Base-by-base conservation (phyloP, 2,888 invertebrate species). In the Rhopalosiphum nymphaeae region DNA sequence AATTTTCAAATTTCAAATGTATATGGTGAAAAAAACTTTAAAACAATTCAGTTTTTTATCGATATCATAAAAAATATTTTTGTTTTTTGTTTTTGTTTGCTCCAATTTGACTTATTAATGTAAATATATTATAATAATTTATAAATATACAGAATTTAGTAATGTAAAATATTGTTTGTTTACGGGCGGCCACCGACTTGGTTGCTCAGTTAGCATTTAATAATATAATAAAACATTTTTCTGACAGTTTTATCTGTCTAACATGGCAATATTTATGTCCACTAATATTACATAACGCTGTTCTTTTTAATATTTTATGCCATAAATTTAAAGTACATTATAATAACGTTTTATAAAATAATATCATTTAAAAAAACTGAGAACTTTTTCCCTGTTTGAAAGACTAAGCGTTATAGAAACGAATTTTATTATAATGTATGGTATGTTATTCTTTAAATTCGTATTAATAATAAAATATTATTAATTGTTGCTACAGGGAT, bases 171-270 rank as follows among this genome's bases (percentile, higher is more conserved):
- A 67, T 67, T 67, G 67, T 67, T 67, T 67, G n/a, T 67, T 67
- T 67, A 16, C 5, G 16, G 7, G 67, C 67, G 36, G 67, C 67
- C 16, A 67, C 67, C 16, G 36, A 67, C n/a, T 67, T 26, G 16
- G 67, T 67, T 67, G 67, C 67, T 67, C n/a, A 67, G 67, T 67
- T 67, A 67, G 67, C 67, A 67, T 67, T 67, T 67, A 67, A 67
- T 67, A 67, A 67, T 67, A 2, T 67, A 67, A 67, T 67, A 67
- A 67, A 67, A 67, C 67, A 67, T 67, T 67, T 67, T 67, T 67
- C 67, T 36, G 67, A 67, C 67, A 67, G 67, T 67, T 67, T 67
- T 67, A 67, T 67, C 67, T 67, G 67, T 67, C 67, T 67, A 67
- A 67, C 67, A 67, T 36, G 67, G 36, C 67, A n/a, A 36, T 67